Evolutionary conservation across 2,113 vertebrate species (phyloP).

Genomic region (Sprattus sprattus): DNA sequence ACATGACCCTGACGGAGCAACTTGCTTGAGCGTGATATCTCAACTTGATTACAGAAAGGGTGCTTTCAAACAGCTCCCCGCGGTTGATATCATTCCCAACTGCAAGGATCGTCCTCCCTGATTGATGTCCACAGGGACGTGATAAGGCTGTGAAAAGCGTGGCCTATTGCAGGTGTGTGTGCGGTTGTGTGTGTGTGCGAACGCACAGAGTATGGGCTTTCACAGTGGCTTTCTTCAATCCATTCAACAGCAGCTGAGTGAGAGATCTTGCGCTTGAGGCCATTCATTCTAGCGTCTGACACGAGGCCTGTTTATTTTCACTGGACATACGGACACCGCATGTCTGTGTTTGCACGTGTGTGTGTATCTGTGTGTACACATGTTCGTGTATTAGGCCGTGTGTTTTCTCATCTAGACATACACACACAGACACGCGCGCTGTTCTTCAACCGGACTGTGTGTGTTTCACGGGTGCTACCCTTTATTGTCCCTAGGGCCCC

Average conservation of each 20-base stretch:
- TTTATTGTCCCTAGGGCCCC: conserved; percentile 47
- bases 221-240: conserved; percentile 34
- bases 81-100: not conserved
- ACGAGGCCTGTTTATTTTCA: conserved; percentile 67
- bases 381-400: not conserved
- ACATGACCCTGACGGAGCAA: not conserved
- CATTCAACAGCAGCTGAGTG: not conserved
- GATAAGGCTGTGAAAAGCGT: not conserved
- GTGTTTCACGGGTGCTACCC: conserved; percentile 62
- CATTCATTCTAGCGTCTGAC: conserved; percentile 40
- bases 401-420: not conserved
- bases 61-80: not conserved
- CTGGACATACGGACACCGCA: conserved; percentile 61
- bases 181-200: not conserved
- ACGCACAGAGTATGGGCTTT: not conserved
- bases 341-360: not conserved
- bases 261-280: conserved; percentile 11
- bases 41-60: not conserved
- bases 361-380: not conserved
- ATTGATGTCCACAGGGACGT: not conserved
- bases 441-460: conserved; percentile 45
- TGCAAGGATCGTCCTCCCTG: no score
- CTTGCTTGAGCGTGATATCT: not conserved
- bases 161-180: not conserved
- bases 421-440: conserved; percentile 2